These are phyloP conservation scores for Netelia virgata DNA, from an alignment of 2,888 invertebrate genomes.

Conservation along the genomic window DNA sequence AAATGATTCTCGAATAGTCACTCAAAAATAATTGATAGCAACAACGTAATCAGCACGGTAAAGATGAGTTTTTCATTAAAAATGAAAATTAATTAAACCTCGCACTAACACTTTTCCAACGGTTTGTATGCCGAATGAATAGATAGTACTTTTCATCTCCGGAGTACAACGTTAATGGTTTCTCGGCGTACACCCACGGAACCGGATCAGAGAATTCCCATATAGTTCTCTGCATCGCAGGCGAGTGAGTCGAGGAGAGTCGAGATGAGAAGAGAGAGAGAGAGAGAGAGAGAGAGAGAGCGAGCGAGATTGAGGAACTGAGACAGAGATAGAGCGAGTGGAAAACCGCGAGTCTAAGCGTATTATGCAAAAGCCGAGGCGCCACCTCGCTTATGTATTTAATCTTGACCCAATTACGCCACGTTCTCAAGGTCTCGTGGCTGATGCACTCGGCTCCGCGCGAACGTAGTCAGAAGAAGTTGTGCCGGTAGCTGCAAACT, in stretches of 20 bases:
- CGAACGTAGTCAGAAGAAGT: constrained; percentile 7
- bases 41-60: neutral
- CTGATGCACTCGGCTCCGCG: constrained; percentile 46
- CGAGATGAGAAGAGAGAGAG: constrained; percentile 12
- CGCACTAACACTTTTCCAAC: neutral
- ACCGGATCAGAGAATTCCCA: constrained; percentile 38
- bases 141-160: constrained; percentile 10
- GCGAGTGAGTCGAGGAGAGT: constrained; percentile 11
- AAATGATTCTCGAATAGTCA: neutral
- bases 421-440: constrained; percentile 55
- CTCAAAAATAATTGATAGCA: neutral
- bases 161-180: constrained; percentile 29
- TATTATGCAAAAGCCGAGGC: constrained; percentile 61
- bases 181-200: constrained; percentile 7
- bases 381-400: constrained; percentile 62
- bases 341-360: constrained; percentile 47
- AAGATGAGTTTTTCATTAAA: neutral
- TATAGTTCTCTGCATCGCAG: constrained; percentile 8
- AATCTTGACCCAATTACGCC: constrained; percentile 69
- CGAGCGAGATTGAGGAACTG: constrained; percentile 11
- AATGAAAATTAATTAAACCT: neutral
- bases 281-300: neutral
- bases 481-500: constrained; percentile 16
- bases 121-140: neutral
- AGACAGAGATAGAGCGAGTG: constrained; percentile 13